Evolutionary conservation across 2,113 vertebrate genomes (phyloP).

Genomic region (Shinisaurus crocodilurus): DNA sequence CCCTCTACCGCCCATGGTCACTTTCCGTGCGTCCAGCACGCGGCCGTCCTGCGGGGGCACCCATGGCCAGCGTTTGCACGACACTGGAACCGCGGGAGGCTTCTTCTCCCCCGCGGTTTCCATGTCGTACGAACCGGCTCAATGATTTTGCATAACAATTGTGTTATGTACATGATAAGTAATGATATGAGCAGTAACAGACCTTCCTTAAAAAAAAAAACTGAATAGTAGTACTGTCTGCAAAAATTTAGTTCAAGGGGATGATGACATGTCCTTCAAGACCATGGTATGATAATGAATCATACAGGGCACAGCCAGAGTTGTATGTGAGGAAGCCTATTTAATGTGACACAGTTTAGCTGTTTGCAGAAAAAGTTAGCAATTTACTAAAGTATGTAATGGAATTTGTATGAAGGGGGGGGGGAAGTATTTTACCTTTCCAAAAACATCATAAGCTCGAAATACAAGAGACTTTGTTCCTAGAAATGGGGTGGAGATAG

Average conservation of each 20-base stretch:
- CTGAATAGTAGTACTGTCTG: neutral
- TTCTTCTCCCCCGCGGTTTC: too few species aligned
- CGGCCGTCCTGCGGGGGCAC: too few species aligned
- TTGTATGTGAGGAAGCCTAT: constrained; percentile 31
- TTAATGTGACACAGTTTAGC: constrained; percentile 47
- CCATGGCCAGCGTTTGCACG: too few species aligned
- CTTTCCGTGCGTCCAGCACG: too few species aligned
- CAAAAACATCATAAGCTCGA: constrained; percentile 59
- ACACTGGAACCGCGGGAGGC: too few species aligned
- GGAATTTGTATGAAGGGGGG: constrained; percentile 58
- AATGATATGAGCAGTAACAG: neutral
- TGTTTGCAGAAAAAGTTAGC: constrained; percentile 48
- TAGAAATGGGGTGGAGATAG: constrained; percentile 69
- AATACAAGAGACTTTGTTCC: constrained; percentile 60
- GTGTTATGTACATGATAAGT: neutral
- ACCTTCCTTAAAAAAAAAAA: neutral
- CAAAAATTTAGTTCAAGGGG: neutral
- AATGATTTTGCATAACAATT: neutral
- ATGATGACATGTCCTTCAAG: neutral
- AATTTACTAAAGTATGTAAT: constrained; percentile 34
- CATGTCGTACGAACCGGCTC: too few species aligned
- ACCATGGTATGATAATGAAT: constrained; percentile 28
- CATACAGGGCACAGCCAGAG: constrained; percentile 26
- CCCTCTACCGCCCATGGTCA: too few species aligned
- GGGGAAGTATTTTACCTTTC: constrained; percentile 53